Conservation (phyloP, 2,888 invertebrate genomes). For the Endomychus coccineus region DNA sequence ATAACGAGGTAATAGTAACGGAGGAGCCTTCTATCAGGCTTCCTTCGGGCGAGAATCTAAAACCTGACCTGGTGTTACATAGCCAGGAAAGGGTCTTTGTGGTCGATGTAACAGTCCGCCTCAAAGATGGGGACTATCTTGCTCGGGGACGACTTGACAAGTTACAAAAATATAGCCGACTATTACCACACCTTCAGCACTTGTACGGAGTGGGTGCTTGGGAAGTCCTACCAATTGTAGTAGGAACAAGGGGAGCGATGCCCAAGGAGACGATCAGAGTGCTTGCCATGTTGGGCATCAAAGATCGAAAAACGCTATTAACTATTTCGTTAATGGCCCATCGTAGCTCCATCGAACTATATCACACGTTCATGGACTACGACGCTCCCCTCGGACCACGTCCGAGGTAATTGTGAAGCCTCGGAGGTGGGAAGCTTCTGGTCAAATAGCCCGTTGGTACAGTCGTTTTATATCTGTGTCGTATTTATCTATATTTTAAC, state of each 20-base stretch:
- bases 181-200: too few relatives aligned
- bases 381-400: slow-evolving; percentile 21
- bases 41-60: slow-evolving; percentile 18
- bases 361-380: slow-evolving; percentile 30
- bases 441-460: too few relatives aligned
- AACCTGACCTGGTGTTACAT: slow-evolving; percentile 26
- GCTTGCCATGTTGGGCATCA: slow-evolving; percentile 23
- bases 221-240: slow-evolving; percentile 29
- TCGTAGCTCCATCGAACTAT: slow-evolving; percentile 28
- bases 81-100: slow-evolving; percentile 20
- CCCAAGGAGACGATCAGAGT: slow-evolving; percentile 26
- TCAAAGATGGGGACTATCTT: slow-evolving; percentile 20
- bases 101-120: slow-evolving; percentile 23
- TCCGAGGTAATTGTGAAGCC: too few relatives aligned
- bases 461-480: too few relatives aligned
- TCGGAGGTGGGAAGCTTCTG: too few relatives aligned
- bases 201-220: neutral
- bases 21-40: slow-evolving; percentile 14
- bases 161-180: slow-evolving; percentile 27
- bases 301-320: slow-evolving; percentile 15
- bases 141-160: slow-evolving; percentile 25
- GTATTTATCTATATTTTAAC: too few relatives aligned
- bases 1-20: slow-evolving; percentile 15
- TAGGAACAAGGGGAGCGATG: slow-evolving; percentile 33
- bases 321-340: slow-evolving; percentile 30